Conservation (phyloP, 1,140 invertebrate genomes). For the Ceratitis capitata region DNA sequence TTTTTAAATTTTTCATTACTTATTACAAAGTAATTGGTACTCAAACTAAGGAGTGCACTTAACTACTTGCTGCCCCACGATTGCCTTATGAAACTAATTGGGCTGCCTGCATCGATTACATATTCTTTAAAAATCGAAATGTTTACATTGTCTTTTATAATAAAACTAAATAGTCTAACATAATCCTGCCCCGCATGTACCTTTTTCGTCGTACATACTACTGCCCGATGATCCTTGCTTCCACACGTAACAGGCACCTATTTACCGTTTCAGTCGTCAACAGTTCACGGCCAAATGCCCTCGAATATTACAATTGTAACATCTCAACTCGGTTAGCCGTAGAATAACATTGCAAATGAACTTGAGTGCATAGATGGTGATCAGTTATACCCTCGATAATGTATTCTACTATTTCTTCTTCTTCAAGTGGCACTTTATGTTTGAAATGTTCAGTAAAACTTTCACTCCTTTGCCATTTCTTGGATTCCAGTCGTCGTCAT, state of each 20-base stretch:
- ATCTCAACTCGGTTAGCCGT: too few relatives aligned
- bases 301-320: too few relatives aligned
- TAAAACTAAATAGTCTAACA: constrained; percentile 34
- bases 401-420: constrained; percentile 11
- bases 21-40: constrained; percentile 32
- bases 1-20: too few relatives aligned
- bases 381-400: constrained; percentile 24
- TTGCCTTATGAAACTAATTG: constrained; percentile 35
- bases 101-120: constrained; percentile 40
- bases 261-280: constrained; percentile 30
- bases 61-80: not conserved
- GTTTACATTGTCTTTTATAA: not conserved
- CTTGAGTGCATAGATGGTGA: not conserved
- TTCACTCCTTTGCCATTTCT: not conserved
- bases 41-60: not conserved
- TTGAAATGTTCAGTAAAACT: not conserved
- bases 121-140: constrained; percentile 24
- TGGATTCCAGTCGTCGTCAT: too few relatives aligned
- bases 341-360: not conserved
- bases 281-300: not conserved
- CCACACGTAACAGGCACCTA: too few relatives aligned
- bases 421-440: not conserved
- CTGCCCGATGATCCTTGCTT: not conserved
- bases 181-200: not conserved
- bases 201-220: not conserved